A percentile compares a stretch with the other conserved stretches of the same genome.
These are phyloP conservation scores for Lasioglossum villosulum DNA, from an alignment of 2,888 invertebrate genomes.

Conservation along the genomic window DNA sequence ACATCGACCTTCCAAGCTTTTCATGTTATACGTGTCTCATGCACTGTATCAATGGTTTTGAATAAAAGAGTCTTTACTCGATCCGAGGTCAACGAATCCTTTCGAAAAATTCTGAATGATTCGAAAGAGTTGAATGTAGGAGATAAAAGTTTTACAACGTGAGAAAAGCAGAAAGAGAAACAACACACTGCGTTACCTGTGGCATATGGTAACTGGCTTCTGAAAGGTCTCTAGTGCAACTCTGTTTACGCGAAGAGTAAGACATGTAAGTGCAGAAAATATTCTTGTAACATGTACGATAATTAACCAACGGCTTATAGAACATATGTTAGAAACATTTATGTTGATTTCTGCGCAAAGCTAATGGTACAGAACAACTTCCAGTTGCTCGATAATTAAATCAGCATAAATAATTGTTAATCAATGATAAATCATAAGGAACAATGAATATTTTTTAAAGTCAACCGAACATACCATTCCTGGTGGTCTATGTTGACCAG, in stretches of 20 bases:
- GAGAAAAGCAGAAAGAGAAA: slow-evolving; percentile 51
- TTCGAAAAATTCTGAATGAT: background rate
- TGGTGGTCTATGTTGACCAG: slow-evolving; percentile 86
- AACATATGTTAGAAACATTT: slow-evolving; percentile 14
- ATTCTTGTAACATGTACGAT: slow-evolving; percentile 61
- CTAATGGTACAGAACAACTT: background rate
- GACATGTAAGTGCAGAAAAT: slow-evolving; percentile 68
- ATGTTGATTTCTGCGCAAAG: background rate
- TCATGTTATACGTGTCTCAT: slow-evolving; percentile 43
- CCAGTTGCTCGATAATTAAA: background rate
- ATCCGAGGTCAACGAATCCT: background rate
- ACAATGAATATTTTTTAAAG: background rate
- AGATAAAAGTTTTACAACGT: slow-evolving; percentile 29
- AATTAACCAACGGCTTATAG: slow-evolving; percentile 23
- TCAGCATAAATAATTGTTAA: background rate
- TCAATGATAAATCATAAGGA: background rate
- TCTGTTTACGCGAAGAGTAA: slow-evolving; percentile 69
- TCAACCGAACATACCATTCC: slow-evolving; percentile 85
- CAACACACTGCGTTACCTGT: slow-evolving; percentile 63
- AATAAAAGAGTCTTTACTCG: background rate
- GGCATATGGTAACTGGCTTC: slow-evolving; percentile 69
- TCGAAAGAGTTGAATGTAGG: background rate
- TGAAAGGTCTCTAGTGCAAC: slow-evolving; percentile 70
- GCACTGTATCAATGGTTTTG: slow-evolving; percentile 2
- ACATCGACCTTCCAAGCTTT: slow-evolving; percentile 20